A percentile compares a stretch with the other conserved stretches of the same genome.
phyloP scores from a whole-genome alignment of 2,888 invertebrate species.

The Synanthedon myopaeformis region DNA sequence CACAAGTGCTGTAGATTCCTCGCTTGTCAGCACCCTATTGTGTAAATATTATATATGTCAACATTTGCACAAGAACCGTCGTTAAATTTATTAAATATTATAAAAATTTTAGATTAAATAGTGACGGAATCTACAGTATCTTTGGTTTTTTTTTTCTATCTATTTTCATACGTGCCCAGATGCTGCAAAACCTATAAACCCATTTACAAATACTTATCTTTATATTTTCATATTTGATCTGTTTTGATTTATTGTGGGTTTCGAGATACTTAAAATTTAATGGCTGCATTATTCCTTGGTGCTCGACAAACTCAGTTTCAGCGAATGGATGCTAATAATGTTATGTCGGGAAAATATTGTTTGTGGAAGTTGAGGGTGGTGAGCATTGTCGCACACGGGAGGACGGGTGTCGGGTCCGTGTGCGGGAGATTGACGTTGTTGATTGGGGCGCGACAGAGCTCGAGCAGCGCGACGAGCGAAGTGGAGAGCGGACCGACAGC shows the following conservation, averaged over 20 bases:
- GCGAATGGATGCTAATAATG: too few relatives aligned
- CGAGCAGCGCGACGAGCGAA: slow-evolving; percentile 26
- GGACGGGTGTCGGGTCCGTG: neutral
- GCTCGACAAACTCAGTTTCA: too few relatives aligned
- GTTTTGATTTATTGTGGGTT: too few relatives aligned
- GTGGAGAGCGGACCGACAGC: slow-evolving; percentile 5
- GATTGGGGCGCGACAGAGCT: slow-evolving; percentile 44
- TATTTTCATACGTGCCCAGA: too few relatives aligned
- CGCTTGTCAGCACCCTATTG: slow-evolving; percentile 17
- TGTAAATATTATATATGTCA: slow-evolving; percentile 23
- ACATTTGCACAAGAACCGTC: slow-evolving; percentile 12
- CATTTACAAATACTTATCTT: too few relatives aligned
- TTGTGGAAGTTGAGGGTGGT: too few relatives aligned
- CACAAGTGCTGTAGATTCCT: slow-evolving; percentile 42
- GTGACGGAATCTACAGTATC: slow-evolving; percentile 37
- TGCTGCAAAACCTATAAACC: too few relatives aligned
- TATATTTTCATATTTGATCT: too few relatives aligned
- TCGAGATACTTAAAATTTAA: too few relatives aligned
- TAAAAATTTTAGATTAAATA: slow-evolving; percentile 9
- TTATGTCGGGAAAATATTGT: too few relatives aligned
- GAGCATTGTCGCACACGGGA: too few relatives aligned
- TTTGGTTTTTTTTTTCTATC: neutral
- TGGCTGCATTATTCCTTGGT: too few relatives aligned
- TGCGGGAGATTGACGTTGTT: slow-evolving; percentile 14
- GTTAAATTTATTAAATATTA: neutral